A percentile compares a stretch with the other conserved stretches of the same genome.
phyloP scores from a whole-genome alignment of 1,140 invertebrate genomes.

The Meloidogyne chitwoodi region DNA sequence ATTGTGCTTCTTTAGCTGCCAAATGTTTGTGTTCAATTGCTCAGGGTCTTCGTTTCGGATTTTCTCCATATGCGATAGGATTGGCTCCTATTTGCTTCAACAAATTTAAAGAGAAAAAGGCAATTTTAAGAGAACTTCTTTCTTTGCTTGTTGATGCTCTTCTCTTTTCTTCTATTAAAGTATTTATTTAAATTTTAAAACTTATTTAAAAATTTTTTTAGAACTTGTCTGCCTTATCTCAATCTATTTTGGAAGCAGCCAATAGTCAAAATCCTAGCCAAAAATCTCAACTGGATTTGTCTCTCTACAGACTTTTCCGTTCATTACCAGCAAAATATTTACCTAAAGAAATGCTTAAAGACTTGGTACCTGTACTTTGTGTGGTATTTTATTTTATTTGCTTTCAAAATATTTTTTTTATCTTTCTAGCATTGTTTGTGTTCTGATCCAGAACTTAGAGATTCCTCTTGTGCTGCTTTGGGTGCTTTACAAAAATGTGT shows the following conservation, averaged over 20 bases:
- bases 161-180: constrained; percentile 14
- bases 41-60: constrained; percentile 79
- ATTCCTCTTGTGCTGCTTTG: constrained; percentile 71
- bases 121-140: constrained; percentile 67
- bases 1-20: constrained; percentile 79
- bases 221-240: constrained; percentile 78
- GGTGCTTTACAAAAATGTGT: constrained; percentile 88
- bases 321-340: constrained; percentile 6
- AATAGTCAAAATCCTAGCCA: constrained; percentile 54
- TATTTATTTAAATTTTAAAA: background rate
- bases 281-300: constrained; percentile 28
- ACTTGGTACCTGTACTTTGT: constrained; percentile 14
- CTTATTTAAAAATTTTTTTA: constrained; percentile 38
- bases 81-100: constrained; percentile 76
- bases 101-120: constrained; percentile 96
- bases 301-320: constrained; percentile 34
- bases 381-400: constrained; percentile 20
- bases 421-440: constrained; percentile 36
- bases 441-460: constrained; percentile 60
- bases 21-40: constrained; percentile 80
- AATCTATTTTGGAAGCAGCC: constrained; percentile 75
- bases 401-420: background rate
- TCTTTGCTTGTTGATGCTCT: constrained; percentile 77
- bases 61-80: constrained; percentile 72
- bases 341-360: constrained; percentile 31